Conservation (phyloP, 1,140 invertebrate genomes). For the Physella acuta region DNA sequence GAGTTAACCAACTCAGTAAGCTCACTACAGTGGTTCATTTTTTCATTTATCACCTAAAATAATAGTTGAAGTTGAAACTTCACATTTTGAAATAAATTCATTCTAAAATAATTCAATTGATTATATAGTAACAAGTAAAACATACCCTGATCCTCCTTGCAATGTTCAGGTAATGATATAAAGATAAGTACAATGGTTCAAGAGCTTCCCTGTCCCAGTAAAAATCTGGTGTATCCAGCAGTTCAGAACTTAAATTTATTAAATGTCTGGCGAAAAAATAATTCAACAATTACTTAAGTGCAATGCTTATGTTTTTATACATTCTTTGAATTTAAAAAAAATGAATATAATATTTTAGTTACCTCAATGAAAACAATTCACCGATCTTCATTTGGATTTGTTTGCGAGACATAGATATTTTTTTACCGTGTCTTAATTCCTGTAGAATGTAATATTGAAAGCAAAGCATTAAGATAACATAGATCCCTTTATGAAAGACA, state of each 20-base stretch:
- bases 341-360: neutral
- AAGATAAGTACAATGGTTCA: slow-evolving; percentile 79
- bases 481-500: no score
- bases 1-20: slow-evolving; percentile 82
- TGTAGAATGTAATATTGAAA: no score
- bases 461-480: no score
- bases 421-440: slow-evolving; percentile 73
- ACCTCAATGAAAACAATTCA: slow-evolving; percentile 81
- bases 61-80: slow-evolving; percentile 29
- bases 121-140: neutral
- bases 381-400: slow-evolving; percentile 86
- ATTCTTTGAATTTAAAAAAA: no score
- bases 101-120: neutral
- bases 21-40: slow-evolving; percentile 88
- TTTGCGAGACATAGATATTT: slow-evolving; percentile 70
- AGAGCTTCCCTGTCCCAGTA: slow-evolving; percentile 93
- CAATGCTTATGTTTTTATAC: no score
- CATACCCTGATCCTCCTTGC: slow-evolving; percentile 76
- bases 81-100: neutral
- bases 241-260: slow-evolving; percentile 89
- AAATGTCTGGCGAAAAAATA: slow-evolving; percentile 66
- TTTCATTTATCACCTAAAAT: slow-evolving; percentile 87
- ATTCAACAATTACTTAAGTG: neutral
- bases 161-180: slow-evolving; percentile 82
- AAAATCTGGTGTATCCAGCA: slow-evolving; percentile 92